These are phyloP conservation scores for Megalonaias nervosa DNA, from an alignment of 1,140 invertebrate species.

Conservation along the genomic window DNA sequence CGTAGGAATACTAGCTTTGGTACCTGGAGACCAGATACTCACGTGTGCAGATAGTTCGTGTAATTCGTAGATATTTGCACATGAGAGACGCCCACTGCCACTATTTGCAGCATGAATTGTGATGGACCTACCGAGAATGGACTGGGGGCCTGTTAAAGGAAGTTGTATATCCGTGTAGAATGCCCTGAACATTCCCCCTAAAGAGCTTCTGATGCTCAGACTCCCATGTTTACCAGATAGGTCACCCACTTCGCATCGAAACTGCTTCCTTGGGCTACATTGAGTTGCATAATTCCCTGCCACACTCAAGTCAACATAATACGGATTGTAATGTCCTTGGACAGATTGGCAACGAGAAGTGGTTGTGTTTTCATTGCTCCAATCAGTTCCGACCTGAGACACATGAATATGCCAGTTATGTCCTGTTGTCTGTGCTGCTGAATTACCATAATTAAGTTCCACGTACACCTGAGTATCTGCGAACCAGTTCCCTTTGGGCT, in stretches of 20 bases:
- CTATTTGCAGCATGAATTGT: slow-evolving; percentile 92
- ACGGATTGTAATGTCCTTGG: slow-evolving; percentile 86
- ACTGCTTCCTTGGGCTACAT: slow-evolving; percentile 68
- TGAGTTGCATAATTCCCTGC: slow-evolving; percentile 40
- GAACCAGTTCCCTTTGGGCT: slow-evolving; percentile 83
- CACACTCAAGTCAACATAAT: slow-evolving; percentile 74
- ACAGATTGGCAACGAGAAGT: slow-evolving; percentile 77
- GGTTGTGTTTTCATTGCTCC: slow-evolving; percentile 66
- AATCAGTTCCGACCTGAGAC: slow-evolving; percentile 80
- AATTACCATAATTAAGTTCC: slow-evolving; percentile 87
- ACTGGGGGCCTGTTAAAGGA: slow-evolving; percentile 82
- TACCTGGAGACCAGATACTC: slow-evolving; percentile 64
- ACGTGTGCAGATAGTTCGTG: slow-evolving; percentile 53
- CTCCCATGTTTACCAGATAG: slow-evolving; percentile 77
- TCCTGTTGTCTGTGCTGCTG: slow-evolving; percentile 80
- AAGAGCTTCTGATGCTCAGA: slow-evolving; percentile 83
- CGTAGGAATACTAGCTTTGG: slow-evolving; percentile 33
- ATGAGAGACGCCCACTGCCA: slow-evolving; percentile 88
- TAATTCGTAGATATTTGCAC: slow-evolving; percentile 76
- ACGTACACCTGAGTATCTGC: slow-evolving; percentile 84
- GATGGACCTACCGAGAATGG: slow-evolving; percentile 86
- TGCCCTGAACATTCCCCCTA: slow-evolving; percentile 79
- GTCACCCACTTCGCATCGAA: slow-evolving; percentile 74
- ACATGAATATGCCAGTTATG: slow-evolving; percentile 81
- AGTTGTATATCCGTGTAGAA: slow-evolving; percentile 85